Conservation (phyloP, 2,113 vertebrate species). For the Coturnix japonica region DNA sequence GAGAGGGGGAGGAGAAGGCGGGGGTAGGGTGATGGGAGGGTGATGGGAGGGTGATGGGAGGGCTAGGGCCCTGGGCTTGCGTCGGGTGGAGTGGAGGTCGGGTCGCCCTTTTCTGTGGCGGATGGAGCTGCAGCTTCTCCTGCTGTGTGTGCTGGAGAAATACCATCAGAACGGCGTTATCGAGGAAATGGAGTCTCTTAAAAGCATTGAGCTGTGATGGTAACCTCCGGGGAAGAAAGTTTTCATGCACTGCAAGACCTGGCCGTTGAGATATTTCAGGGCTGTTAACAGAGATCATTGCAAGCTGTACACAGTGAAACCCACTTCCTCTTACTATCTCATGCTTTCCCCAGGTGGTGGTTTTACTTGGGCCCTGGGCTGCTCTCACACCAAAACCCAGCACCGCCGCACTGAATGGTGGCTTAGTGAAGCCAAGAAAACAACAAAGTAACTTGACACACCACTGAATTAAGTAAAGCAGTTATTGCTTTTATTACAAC, state of each 20-base stretch:
- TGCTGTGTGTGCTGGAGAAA: background rate
- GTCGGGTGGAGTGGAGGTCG: slow-evolving; percentile 2
- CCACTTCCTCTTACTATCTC: background rate
- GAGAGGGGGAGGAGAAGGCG: no score
- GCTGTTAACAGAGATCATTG: background rate
- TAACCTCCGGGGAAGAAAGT: background rate
- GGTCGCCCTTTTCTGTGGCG: slow-evolving; percentile 16
- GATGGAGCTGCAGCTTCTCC: no score
- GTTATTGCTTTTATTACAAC: no score
- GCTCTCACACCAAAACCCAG: no score
- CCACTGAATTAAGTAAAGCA: no score
- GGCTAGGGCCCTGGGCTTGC: background rate
- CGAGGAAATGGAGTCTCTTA: background rate
- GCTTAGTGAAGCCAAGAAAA: no score
- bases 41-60: no score
- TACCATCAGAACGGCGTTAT: background rate
- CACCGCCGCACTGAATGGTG: no score
- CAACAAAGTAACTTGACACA: no score
- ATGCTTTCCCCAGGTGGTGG: background rate
- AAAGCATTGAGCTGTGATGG: background rate
- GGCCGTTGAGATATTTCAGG: background rate
- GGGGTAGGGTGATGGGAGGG: no score
- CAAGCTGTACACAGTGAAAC: background rate
- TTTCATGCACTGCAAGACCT: background rate
- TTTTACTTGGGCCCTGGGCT: background rate